Percentiles rank a stretch among this genome's conserved stretches.
These are phyloP conservation scores for Ctenomys sociabilis DNA, from an alignment of 2,113 vertebrate species.

Conservation along the genomic window DNA sequence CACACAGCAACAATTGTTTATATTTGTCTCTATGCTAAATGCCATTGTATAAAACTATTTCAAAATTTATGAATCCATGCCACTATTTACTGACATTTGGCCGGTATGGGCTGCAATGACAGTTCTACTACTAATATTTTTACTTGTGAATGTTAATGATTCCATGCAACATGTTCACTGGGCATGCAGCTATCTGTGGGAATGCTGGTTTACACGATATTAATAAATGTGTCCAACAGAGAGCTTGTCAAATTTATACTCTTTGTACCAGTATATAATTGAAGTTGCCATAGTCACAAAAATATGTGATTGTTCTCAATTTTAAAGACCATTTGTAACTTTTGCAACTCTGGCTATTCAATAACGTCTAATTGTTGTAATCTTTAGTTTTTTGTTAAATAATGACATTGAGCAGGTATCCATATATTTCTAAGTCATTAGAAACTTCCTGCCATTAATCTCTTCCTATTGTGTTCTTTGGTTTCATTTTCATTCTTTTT, in stretches of 20 bases:
- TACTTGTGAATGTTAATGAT: background rate
- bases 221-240: background rate
- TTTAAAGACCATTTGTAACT: background rate
- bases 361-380: background rate
- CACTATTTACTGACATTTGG: background rate
- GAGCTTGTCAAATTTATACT: background rate
- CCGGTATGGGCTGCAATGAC: background rate
- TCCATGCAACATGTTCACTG: background rate
- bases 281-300: background rate
- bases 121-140: background rate
- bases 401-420: background rate
- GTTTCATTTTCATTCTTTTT: background rate
- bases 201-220: background rate
- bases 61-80: background rate
- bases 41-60: background rate
- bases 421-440: background rate
- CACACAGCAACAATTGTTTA: background rate
- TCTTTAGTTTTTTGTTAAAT: background rate
- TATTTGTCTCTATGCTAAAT: background rate
- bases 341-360: background rate
- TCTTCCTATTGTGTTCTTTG: background rate
- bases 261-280: background rate
- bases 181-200: background rate
- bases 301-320: background rate
- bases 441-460: background rate